Evolutionary conservation across 35 echinoderm and acorn worm species (phyloP), one percentile per base, ranked within the genome.

Genomic region (Anneissia japonica): DNA sequence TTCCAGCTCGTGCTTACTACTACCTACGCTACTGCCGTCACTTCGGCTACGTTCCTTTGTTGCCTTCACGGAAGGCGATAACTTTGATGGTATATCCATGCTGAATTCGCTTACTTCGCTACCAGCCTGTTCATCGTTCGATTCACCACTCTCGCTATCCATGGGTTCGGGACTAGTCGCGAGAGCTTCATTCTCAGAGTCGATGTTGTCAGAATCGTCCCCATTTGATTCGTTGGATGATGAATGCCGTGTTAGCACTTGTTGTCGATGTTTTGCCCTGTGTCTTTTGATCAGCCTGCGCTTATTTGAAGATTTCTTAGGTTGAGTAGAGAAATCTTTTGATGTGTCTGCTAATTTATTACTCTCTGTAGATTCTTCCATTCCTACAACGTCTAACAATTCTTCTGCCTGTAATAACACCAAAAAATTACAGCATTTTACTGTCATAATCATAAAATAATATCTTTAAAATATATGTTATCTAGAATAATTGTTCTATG

Each of bases 131-230:
- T 64, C 51, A 2, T 64, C 51, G 19, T 64, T 64, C 1, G 51
- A 64, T 23, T 92, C 91, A 4, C 76, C 76, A 35, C 36, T 34
- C 30, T 78, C 76, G 21, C 85, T 84, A 38, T 88, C 79, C 33
- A 64, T 64, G 2, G 51, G 51, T 64, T 92, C 91, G 2, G 91
- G 91, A 72, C 91, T 92, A 0, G 91, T 92, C 17, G 81, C 91
- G 74, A 92, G 76, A 32, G 85, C 91, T 46, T 92, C 91, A 64
- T 92, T 92, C 75, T 92, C 91, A 1, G 91, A 92, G 32, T 92
- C 91, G 12, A 87, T 84, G 41, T 87, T 88, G 76, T 92, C 91
- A 0, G 91, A 92, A 80, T 92, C 86, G 77, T 92, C 85, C 46
- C 85, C 72, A 28, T 81, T 77, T 0, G 84, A 86, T 6, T 73